Evolutionary conservation across 2,113 vertebrate species (phyloP), one percentile per base, ranked within the genome.

Genomic region (Trachemys scripta): DNA sequence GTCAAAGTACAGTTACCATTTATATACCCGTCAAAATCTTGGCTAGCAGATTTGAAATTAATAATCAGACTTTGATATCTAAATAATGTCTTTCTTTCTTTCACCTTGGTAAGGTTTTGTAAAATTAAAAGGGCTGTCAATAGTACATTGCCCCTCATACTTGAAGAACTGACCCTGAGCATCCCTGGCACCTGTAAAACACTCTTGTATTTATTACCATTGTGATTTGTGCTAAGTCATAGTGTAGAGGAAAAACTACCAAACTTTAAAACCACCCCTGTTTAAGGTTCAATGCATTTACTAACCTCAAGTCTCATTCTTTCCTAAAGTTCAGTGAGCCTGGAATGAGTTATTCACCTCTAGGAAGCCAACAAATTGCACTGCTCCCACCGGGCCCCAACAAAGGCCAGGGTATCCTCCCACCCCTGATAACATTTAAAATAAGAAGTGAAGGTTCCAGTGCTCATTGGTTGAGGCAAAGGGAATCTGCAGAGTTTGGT

Each of bases 211-310:
- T 59, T 84, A 79, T 27, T 75, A 11, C 65, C 47, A 79, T 95
- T 89, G 45, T 84, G 54, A 87, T 96, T 97, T 97, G 54, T 97
- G 78, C 88, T 47, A 92, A 96, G 89, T 96, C 84, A 96, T 96
- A 95, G 87, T 92, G 87, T 86, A 59, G 56, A 42, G 76, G 82
- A 93, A 82, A 96, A 94, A 85, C 57, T 72, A 95, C 38, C 51
- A 94, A 89, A 95, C 87, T 89, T 97, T 96, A 94, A 93, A 96
- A 92, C 45, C 56, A 8, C 76, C 91, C 92, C 83, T 95, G 91
- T 78, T 89, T 81, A 95, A 84, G 96, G 93, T 85, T 95, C 94
- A 90, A 17, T 93, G 90, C 47, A 7, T 82, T 94, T 94, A 90
- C 38, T 93, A 93, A 96, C 79, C 83, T 92, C 81, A 81, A 38